A percentile compares a stretch with the other conserved stretches of the same genome.
Conservation (phyloP, 2,888 invertebrate genomes). For the Cordylochernes scorpioides region DNA sequence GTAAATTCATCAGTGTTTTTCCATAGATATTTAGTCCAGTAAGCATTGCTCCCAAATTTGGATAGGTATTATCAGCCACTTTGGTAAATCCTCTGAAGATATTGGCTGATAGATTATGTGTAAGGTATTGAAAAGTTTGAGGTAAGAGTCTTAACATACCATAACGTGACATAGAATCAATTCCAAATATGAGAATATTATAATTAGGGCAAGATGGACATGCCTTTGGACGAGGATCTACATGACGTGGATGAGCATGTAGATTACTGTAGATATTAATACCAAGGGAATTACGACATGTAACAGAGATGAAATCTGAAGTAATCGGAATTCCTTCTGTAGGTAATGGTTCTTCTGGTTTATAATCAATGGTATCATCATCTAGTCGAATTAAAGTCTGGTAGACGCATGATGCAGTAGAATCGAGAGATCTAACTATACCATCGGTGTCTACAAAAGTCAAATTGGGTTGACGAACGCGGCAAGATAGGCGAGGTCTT, state of each 20-base stretch:
- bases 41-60: constrained; percentile 54
- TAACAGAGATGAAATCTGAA: constrained; percentile 1
- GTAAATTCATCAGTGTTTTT: constrained; percentile 16
- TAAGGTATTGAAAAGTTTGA: constrained; percentile 34
- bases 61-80: constrained; percentile 78
- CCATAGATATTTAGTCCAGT: constrained; percentile 28
- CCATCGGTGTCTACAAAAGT: constrained; percentile 3
- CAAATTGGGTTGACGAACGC: constrained; percentile 1
- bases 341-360: not conserved
- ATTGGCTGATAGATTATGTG: constrained; percentile 30
- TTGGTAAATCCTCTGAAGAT: constrained; percentile 62
- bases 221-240: not conserved
- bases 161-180: constrained; percentile 58
- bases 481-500: constrained; percentile 4
- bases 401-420: constrained; percentile 5
- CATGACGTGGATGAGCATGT: constrained; percentile 3
- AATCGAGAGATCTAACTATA: no score
- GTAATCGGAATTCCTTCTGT: not conserved
- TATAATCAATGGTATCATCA: not conserved
- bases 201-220: not conserved
- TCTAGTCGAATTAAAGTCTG: not conserved
- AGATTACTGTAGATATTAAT: constrained; percentile 7
- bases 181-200: constrained; percentile 49
- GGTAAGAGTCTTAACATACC: constrained; percentile 64
- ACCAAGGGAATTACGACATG: constrained; percentile 6